Evolutionary conservation across 1,140 invertebrate genomes (phyloP).

Genomic region (Drosophila sp.): DNA sequence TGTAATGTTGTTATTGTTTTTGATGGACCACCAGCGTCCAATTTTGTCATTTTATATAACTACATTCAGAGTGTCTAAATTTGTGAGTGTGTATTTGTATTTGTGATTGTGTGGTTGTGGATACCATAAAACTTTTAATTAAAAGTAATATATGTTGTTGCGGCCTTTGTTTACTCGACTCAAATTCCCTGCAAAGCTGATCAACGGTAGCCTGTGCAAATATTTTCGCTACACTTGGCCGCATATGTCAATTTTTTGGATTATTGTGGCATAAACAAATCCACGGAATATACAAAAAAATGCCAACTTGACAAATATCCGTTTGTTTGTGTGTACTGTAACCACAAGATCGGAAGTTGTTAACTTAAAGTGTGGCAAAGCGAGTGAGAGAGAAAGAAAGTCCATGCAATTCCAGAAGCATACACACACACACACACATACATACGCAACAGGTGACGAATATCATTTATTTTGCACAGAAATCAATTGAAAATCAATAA

Average conservation of each 20-base stretch:
- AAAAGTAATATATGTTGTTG: conserved; percentile 56
- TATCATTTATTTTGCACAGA: conserved; percentile 16
- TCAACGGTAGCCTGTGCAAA: conserved; percentile 72
- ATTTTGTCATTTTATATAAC: conserved; percentile 41
- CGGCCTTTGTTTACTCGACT: conserved; percentile 57
- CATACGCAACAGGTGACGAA: conserved; percentile 1
- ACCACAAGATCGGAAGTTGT: conserved; percentile 10
- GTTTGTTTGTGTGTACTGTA: neutral
- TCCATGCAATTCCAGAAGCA: too few relatives aligned
- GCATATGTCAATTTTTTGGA: neutral
- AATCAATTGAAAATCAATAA: conserved; percentile 43
- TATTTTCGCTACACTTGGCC: conserved; percentile 53
- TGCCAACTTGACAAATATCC: conserved; percentile 38
- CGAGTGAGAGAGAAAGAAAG: neutral
- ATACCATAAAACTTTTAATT: conserved; percentile 65
- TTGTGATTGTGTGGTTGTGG: conserved; percentile 7
- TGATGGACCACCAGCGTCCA: conserved; percentile 64
- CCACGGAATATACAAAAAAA: conserved; percentile 23
- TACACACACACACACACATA: conserved; percentile 23
- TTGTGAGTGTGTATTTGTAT: conserved; percentile 1
- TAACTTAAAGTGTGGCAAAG: neutral
- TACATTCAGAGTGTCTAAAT: neutral
- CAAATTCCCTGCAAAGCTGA: conserved; percentile 28
- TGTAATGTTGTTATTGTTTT: conserved; percentile 28
- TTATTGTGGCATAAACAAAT: conserved; percentile 51